Base-by-base conservation (phyloP, 2,797 vertebrate species). In the Chloroceryle amazona region DNA sequence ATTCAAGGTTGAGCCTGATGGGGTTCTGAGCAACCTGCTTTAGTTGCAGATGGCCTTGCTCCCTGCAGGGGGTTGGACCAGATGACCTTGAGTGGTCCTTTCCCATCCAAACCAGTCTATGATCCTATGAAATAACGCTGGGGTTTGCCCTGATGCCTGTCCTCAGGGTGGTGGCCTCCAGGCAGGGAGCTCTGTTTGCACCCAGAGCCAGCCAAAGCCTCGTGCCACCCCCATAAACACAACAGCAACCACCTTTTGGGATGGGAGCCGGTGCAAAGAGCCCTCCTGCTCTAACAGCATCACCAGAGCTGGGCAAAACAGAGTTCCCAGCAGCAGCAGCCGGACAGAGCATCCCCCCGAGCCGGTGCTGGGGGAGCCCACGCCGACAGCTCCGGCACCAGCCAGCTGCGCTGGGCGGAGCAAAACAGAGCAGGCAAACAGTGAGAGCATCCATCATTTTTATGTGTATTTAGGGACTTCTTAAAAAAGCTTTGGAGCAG, bases 191-290 rank as follows among this genome's bases (percentile, higher is more conserved):
- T 37, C 37, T 25, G 61, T 18, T 55, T 37, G 46, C 65, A 72
- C 16, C 47, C 5, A 66, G 49, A 51, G 46, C 46, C 6, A 12
- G 22, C 35, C 9, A 22, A 61, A 75, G 35, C 44, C 57, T 47
- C 0, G 0, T 10, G n/a, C 18, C 57, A 74, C 20, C 78, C 57
- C 42, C 6, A 3, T 0, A 22, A 22, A 46, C 46, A 49, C 54
- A 26, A 25, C 37, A 39, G 17, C 22, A 20, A 62, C 35, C 0
- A 3, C 35, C 11, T 81, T 39, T 4, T 0, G 5, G 35, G 47
- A 33, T 1, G 0, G 0, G 22, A 65, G 31, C 9, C 2, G 2
- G 33, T 0, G 2, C 60, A 29, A 61, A 62, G 79, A 60, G 49
- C 44, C 84, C 0, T 0, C 6, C 28, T 1, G 4, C 58, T 31